Conservation (phyloP, 2,797 vertebrate species). For the Melanotaenia maccullochi region DNA sequence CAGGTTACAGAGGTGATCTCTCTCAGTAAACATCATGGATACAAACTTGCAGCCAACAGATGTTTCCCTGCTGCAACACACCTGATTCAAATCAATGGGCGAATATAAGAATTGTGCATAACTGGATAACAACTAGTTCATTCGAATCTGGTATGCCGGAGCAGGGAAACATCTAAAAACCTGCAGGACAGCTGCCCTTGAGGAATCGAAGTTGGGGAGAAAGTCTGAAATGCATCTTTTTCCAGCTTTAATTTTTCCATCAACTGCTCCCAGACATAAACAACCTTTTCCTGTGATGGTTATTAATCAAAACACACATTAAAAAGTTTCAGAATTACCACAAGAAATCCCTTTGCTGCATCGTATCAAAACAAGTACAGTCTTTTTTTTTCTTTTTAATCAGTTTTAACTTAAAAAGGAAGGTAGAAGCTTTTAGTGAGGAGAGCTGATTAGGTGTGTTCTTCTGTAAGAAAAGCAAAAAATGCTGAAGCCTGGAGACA, state of each 20-base stretch:
- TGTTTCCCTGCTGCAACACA: too few species aligned
- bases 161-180: too few species aligned
- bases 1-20: background rate
- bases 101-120: too few species aligned
- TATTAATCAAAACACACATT: background rate
- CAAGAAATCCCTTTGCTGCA: background rate
- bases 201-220: too few species aligned
- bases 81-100: too few species aligned
- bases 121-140: too few species aligned
- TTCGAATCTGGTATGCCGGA: too few species aligned
- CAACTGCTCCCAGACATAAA: slow-evolving; percentile 5
- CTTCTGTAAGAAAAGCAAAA: slow-evolving; percentile 19
- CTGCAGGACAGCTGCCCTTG: too few species aligned
- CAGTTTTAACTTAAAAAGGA: background rate
- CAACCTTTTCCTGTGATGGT: background rate
- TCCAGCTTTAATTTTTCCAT: background rate
- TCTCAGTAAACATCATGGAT: too few species aligned
- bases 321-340: background rate
- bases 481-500: slow-evolving; percentile 10
- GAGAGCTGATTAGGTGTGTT: slow-evolving; percentile 1
- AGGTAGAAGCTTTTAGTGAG: slow-evolving; percentile 1
- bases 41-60: background rate
- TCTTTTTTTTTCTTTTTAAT: background rate
- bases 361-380: background rate
- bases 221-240: too few species aligned